Evolutionary conservation across 1,140 invertebrate species (phyloP), one percentile per base, ranked within the genome.

Genomic region (Tetranychus cinnabarinus): DNA sequence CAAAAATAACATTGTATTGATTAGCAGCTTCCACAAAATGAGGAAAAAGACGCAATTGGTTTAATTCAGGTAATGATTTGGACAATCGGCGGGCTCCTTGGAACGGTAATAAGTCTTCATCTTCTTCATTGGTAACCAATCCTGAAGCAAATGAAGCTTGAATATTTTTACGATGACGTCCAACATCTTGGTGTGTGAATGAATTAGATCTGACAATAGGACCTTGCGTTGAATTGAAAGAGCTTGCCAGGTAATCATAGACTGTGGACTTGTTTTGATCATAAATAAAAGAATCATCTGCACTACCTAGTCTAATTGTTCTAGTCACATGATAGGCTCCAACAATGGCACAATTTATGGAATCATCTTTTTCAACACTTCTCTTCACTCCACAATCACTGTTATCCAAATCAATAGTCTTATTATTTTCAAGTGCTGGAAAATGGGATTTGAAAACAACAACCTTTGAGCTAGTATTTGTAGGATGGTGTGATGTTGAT

Each of bases 21-120:
- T 56, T 57, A 36, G 15, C 15, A 3, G 55, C 34, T 5, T 37
- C 35, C 7, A 59, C 60, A 46, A 63, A 33, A 1, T 58, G 54
- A 5, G 64, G 60, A 13, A 65, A 60, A 35, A 63, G 45, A 37
- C 59, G 62, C 7, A 63, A 37, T n/a, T 63, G 61, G 3, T 61
- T 57, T 13, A 65, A 35, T 60, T 65, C 64, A n/a, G 64, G 64
- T 39, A 65, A 37, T 23, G 64, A 65, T 12, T 60, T 60, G 12
- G 64, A 65, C 60, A 65, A 61, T 45, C 64, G 56, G 3, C 64
- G 56, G 13, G 34, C 33, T 37, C 35, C 33, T 50, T 39, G 54
- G 15, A 3, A 47, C 8, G 50, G n/a, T 52, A 52, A 31, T 23
- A 52, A 31, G 23, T 52, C 50, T 52, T 52, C 50, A 52, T 52